A percentile compares a stretch with the other conserved stretches of the same genome.
Evolutionary conservation across 2,888 invertebrate genomes (phyloP).

Genomic region (Strigamia maritima): DNA sequence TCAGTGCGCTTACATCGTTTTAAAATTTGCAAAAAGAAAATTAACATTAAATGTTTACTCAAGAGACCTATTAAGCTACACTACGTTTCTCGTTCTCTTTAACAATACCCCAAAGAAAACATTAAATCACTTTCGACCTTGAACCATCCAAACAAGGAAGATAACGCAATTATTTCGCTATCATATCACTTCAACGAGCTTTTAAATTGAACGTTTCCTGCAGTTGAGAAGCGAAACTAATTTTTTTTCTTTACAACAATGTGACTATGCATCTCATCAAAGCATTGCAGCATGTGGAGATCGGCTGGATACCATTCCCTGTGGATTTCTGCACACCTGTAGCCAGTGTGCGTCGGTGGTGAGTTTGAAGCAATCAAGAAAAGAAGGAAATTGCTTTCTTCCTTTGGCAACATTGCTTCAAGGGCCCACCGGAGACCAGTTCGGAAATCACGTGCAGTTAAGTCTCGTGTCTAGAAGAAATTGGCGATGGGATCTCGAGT

Average conservation of each 20-base stretch:
- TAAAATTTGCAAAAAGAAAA: neutral
- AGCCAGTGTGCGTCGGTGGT: slow-evolving; percentile 6
- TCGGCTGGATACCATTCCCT: neutral
- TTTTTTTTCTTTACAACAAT: neutral
- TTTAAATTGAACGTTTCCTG: neutral
- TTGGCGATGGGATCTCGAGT: slow-evolving; percentile 19
- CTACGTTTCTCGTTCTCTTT: neutral
- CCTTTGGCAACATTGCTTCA: slow-evolving; percentile 23
- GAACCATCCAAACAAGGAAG: neutral
- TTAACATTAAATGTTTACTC: neutral
- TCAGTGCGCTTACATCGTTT: too few species aligned
- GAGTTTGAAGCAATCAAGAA: slow-evolving; percentile 19
- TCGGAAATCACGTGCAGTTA: slow-evolving; percentile 23
- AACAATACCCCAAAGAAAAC: too few species aligned
- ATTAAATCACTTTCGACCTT: neutral
- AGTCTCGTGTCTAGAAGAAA: slow-evolving; percentile 23
- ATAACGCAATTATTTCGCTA: neutral
- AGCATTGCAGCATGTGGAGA: neutral
- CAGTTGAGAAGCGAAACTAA: neutral
- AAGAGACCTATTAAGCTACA: neutral
- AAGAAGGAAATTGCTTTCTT: slow-evolving; percentile 20
- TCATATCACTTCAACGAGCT: neutral
- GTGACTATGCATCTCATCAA: slow-evolving; percentile 16
- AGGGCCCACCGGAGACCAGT: slow-evolving; percentile 23
- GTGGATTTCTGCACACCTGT: neutral